A percentile compares a stretch with the other conserved stretches of the same genome.
Conservation (phyloP, 53 echinoderm and acorn worm genomes). For the Paelopatides confundens region DNA sequence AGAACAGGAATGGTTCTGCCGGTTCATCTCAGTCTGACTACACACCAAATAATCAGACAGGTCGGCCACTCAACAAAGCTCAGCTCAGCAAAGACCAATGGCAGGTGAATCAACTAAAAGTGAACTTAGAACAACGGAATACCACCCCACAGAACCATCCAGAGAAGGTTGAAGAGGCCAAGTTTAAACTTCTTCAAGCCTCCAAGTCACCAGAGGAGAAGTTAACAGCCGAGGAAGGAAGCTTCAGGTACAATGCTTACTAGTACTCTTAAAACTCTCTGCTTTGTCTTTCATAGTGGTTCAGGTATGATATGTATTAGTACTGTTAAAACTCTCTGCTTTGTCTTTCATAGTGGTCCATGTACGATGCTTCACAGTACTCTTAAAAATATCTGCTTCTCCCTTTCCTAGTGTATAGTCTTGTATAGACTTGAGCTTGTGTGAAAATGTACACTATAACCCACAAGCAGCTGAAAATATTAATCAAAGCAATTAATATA, state of each 20-base stretch:
- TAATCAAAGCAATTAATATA: too few relatives aligned
- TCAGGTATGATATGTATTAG: conserved; percentile 56
- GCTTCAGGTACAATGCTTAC: conserved; percentile 57
- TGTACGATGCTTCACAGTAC: conserved; percentile 27
- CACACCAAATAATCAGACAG: conserved; percentile 79
- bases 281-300: too few relatives aligned
- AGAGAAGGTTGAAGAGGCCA: conserved; percentile 80
- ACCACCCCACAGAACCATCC: conserved; percentile 65
- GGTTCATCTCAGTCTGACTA: background rate
- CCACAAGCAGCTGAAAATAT: too few relatives aligned
- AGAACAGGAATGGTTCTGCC: background rate
- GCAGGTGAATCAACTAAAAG: conserved; percentile 89
- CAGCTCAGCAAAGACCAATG: conserved; percentile 85
- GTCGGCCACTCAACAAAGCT: conserved; percentile 67
- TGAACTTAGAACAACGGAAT: conserved; percentile 78
- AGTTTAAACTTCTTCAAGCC: conserved; percentile 78
- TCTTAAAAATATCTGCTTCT: too few relatives aligned
- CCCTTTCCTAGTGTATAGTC: too few relatives aligned
- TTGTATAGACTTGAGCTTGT: too few relatives aligned
- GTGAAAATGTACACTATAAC: too few relatives aligned
- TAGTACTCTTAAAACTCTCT: too few relatives aligned
- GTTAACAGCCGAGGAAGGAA: background rate
- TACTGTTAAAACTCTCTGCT: too few relatives aligned
- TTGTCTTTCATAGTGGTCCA: too few relatives aligned
- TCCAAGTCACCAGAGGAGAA: conserved; percentile 50